Base-by-base conservation (phyloP, 2,113 vertebrate genomes). In the Engraulis encrasicolus region DNA sequence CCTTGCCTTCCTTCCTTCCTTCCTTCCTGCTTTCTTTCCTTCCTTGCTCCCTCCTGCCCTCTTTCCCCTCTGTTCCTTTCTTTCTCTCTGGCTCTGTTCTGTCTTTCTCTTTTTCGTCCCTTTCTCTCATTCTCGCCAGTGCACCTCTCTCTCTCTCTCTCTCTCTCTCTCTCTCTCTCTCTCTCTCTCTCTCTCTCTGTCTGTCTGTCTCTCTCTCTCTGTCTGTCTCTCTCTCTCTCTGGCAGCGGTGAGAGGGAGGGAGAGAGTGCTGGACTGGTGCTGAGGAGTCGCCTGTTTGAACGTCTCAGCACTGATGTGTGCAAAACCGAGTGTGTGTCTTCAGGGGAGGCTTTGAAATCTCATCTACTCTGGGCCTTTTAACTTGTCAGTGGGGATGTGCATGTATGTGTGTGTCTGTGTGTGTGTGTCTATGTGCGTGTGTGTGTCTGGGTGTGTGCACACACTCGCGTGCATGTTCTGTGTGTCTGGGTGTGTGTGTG, bases 291-390 rank as follows among this genome's bases (percentile, higher is more conserved):
- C 90, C 91, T 92, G 91, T 93, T 91, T 92, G 91, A 93, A 92
- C 90, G 90, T 93, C 89, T 91, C 91, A 58, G 88, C 86, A 88
- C 89, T 90, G 90, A 91, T 92, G 91, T 90, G 91, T 90, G 89
- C 90, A 87, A 88, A 90, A 90, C 88, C 79, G 90, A 87, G 90
- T 89, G 89, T 87, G 90, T 93, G 92, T 92, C 92, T 94, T 92
- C 92, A 93, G 92, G 92, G 91, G 89, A 93, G 89, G 90, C 93
- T 93, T 93, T 94, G 92, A 92, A 94, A 93, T 92, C 88, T 91
- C 93, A 91, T 92, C 92, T 91, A 89, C 90, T 90, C 88, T 89
- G 89, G 91, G 87, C 88, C 93, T 93, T 94, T 94, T 93, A 92
- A 93, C 93, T 94, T 86, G 19, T 88, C 80, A 78, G 89, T 87